Evolutionary conservation across 2,113 vertebrate species (phyloP), one percentile per base, ranked within the genome.

Genomic region (Sclerurus mexicanus): DNA sequence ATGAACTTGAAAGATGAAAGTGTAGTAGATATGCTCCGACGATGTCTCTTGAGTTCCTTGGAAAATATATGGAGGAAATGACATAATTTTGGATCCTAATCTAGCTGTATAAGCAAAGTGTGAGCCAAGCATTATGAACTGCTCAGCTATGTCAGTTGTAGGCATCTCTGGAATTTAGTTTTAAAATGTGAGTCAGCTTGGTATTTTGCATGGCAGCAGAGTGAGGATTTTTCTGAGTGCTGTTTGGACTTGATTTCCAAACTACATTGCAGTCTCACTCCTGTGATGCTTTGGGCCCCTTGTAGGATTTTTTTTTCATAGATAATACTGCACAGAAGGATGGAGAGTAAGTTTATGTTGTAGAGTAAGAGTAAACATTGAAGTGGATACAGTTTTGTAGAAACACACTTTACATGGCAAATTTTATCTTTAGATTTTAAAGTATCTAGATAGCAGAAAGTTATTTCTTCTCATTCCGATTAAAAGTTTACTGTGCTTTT

Each of bases 141-240:
- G 28, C n/a, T 87, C 49, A 82, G 40, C 53, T 59, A 40, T 60
- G 92, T 58, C 71, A 85, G 33, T 60, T 84, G 72, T 35, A 92
- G 85, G 85, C 30, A 94, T 88, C 59, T 88, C 59, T 39, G 86
- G 94, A 93, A 97, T 95, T 89, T 31, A 62, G 75, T 67, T 82
- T 73, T 53, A 80, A 86, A 88, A 73, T 30, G 22, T 90, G 95
- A 94, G 79, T 90, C 90, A 95, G 37, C 46, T 49, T 64, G 28
- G 37, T 59, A 77, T 47, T 88, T 86, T 81, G 42, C 35, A 80
- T 64, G 39, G 68, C 44, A 86, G 21, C 0, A 0, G 25, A 55
- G n/a, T 17, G 59, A 89, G 15, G 22, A 27, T 52, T 56, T 76
- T 33, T 85, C 24, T 60, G 19, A 37, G 22, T 18, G 19, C 6